These are phyloP conservation scores for Arion vulgaris DNA, from an alignment of 1,140 invertebrate genomes.

Conservation along the genomic window DNA sequence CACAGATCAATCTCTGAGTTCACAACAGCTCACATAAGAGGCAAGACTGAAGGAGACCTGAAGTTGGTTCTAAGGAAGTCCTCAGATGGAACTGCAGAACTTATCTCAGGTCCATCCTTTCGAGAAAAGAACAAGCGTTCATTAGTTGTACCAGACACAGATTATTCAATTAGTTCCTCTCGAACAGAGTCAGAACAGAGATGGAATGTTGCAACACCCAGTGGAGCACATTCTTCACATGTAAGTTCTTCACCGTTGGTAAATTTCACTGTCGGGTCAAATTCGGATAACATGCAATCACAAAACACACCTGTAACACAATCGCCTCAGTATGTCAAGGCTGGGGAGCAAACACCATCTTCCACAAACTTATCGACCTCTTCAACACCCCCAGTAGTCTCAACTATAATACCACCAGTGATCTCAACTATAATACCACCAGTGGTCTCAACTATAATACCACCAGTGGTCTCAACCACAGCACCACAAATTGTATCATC, in stretches of 20 bases:
- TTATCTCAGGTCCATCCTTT: constrained; percentile 30
- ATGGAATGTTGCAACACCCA: background rate
- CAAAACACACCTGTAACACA: background rate
- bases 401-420: no score
- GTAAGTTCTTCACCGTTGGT: background rate
- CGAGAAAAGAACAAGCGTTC: constrained; percentile 4
- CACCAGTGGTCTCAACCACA: background rate
- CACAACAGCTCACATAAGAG: background rate
- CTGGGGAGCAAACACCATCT: background rate
- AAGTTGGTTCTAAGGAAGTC: constrained; percentile 35
- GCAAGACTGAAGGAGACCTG: constrained; percentile 29
- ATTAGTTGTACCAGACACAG: background rate
- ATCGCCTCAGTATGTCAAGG: background rate
- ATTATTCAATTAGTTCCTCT: background rate
- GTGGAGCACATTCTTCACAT: background rate
- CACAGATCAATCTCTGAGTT: background rate
- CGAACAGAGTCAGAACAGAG: background rate
- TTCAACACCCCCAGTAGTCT: no score
- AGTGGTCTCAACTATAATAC: background rate
- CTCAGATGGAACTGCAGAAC: constrained; percentile 34
- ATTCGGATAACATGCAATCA: background rate
- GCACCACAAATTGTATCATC: background rate
- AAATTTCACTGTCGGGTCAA: background rate
- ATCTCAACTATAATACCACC: no score
- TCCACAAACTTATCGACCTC: no score